Conservation (phyloP, 2,797 vertebrate genomes). For the Sebastes steindachneri region DNA sequence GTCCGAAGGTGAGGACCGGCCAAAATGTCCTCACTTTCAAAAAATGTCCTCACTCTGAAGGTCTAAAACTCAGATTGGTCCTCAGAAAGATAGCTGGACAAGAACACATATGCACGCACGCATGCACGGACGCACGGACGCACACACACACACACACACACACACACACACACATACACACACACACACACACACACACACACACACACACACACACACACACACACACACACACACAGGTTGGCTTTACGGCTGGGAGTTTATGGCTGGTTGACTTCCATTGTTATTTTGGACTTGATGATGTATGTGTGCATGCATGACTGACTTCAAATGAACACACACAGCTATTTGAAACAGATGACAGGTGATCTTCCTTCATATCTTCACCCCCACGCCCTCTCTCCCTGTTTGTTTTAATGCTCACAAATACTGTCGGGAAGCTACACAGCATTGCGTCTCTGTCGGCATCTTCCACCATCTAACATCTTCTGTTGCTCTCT, state of each 20-base stretch:
- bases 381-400: neutral
- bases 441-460: neutral
- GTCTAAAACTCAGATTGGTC: too few species aligned
- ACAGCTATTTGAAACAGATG: neutral
- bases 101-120: neutral
- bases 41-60: too few species aligned
- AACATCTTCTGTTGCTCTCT: neutral
- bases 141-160: neutral
- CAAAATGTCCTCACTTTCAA: too few species aligned
- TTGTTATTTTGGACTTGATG: constrained; percentile 26
- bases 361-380: neutral
- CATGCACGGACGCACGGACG: constrained; percentile 1
- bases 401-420: neutral
- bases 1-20: too few species aligned
- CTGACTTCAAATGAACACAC: neutral
- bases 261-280: constrained; percentile 17
- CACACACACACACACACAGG: constrained; percentile 8
- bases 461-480: neutral
- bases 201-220: neutral
- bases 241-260: neutral
- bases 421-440: neutral
- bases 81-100: too few species aligned
- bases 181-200: neutral
- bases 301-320: neutral
- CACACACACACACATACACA: constrained; percentile 10